These are phyloP conservation scores for Squalus acanthias DNA, from an alignment of 2,797 vertebrate species.

Conservation along the genomic window DNA sequence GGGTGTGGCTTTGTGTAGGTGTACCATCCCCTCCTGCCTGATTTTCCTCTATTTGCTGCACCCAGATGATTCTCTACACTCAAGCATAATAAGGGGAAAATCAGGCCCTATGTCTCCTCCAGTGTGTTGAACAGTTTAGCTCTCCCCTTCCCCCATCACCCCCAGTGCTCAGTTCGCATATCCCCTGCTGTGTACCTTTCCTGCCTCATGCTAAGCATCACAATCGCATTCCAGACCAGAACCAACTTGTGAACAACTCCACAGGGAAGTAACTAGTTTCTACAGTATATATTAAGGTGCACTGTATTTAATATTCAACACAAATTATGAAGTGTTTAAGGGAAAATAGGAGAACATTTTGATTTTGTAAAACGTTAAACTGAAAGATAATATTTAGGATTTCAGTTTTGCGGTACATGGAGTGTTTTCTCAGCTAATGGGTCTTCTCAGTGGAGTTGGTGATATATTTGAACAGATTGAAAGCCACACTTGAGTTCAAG, in stretches of 20 bases:
- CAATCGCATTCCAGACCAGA: neutral
- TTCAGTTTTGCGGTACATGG: neutral
- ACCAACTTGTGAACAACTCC: neutral
- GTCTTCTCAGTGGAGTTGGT: neutral
- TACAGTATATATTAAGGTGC: too few relatives aligned
- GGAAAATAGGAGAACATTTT: neutral
- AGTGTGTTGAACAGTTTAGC: neutral
- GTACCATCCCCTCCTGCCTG: neutral
- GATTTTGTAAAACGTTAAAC: neutral
- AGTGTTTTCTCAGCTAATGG: neutral
- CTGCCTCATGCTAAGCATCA: neutral
- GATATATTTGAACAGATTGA: neutral
- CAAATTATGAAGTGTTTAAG: neutral
- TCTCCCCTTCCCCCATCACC: neutral
- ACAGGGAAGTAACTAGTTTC: neutral
- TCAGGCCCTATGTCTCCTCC: neutral
- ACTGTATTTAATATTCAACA: neutral
- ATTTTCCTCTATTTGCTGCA: neutral
- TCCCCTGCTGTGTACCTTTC: neutral
- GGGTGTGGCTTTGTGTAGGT: neutral
- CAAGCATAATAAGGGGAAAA: neutral
- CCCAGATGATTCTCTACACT: neutral
- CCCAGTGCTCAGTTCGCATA: neutral
- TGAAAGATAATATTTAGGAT: neutral
- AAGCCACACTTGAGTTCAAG: neutral